These are phyloP conservation scores for Emydocephalus ijimae DNA, from an alignment of 2,113 vertebrate genomes.

Conservation along the genomic window DNA sequence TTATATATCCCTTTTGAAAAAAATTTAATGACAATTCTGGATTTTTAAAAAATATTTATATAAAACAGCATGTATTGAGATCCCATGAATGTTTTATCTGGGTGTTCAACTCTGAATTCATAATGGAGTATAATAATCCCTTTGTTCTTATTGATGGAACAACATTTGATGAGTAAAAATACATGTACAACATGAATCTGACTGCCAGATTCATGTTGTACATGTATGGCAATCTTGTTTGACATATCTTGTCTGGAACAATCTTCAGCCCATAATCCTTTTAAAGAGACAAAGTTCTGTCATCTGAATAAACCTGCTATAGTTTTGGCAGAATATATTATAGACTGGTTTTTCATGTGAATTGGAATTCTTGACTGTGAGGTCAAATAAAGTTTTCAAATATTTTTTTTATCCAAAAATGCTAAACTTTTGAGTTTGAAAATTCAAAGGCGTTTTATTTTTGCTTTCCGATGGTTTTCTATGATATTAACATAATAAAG, in stretches of 20 bases:
- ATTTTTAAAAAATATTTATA: neutral
- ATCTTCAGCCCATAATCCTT: neutral
- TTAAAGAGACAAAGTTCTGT: neutral
- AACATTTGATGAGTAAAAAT: neutral
- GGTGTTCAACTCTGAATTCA: neutral
- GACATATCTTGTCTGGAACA: neutral
- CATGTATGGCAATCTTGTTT: neutral
- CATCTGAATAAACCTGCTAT: neutral
- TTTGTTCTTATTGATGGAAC: neutral
- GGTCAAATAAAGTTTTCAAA: neutral
- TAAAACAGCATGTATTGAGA: neutral
- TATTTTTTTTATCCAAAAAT: neutral
- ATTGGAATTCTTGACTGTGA: neutral
- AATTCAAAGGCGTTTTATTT: neutral
- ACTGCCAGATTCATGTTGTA: neutral
- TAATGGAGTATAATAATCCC: neutral
- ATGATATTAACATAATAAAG: neutral
- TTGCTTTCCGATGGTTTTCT: neutral
- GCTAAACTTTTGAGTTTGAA: neutral
- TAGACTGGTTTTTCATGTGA: neutral
- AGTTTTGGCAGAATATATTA: neutral
- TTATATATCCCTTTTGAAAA: neutral
- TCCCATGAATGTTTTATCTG: neutral
- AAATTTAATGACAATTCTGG: neutral
- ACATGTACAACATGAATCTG: neutral